Conservation (phyloP, 2,113 vertebrate genomes). For the Pseudopipra pipra region DNA sequence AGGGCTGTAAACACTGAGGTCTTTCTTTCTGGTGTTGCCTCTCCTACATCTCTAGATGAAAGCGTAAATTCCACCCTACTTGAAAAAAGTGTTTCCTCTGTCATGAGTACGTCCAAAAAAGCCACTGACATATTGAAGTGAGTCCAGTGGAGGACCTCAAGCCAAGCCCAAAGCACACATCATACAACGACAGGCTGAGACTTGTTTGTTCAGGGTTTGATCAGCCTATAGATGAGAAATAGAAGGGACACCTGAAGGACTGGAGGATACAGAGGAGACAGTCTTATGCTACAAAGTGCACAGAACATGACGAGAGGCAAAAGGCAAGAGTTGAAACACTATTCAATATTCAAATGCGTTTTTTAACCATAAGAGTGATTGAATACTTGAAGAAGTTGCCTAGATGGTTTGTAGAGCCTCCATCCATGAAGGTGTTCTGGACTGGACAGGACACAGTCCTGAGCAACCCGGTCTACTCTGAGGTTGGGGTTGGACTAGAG, state of each 20-base stretch:
- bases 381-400: neutral
- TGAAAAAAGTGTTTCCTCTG: neutral
- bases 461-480: neutral
- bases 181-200: neutral
- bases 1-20: neutral
- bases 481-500: neutral
- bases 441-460: neutral
- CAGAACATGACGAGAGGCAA: neutral
- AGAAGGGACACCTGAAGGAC: neutral
- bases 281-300: neutral
- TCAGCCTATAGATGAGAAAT: neutral
- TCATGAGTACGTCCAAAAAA: neutral
- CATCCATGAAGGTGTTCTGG: neutral
- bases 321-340: neutral
- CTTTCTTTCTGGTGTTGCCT: neutral
- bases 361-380: neutral
- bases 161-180: neutral
- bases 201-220: neutral
- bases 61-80: neutral
- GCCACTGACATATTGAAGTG: neutral
- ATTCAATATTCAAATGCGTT: neutral
- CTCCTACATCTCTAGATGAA: neutral
- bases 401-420: neutral
- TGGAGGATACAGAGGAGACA: neutral
- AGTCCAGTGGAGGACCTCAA: neutral